These are phyloP conservation scores for Aphis craccivora DNA, from an alignment of 1,140 invertebrate species.

Conservation along the genomic window DNA sequence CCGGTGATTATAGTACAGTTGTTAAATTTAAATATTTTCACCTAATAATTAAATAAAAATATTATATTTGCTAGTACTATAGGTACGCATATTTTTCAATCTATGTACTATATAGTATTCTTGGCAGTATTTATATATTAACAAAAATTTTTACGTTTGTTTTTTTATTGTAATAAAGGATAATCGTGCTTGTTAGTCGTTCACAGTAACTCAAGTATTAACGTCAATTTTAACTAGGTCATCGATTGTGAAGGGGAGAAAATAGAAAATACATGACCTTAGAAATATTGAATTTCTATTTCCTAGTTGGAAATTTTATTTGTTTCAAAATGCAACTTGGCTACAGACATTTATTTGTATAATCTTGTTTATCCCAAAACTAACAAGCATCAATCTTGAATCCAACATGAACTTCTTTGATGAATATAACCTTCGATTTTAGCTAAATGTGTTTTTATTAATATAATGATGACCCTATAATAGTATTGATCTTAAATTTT, in stretches of 20 bases:
- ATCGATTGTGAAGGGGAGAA: conserved; percentile 3
- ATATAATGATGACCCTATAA: background rate
- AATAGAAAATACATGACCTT: background rate
- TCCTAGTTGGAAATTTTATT: background rate
- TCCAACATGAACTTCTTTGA: background rate
- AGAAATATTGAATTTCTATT: conserved; percentile 33
- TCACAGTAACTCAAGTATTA: background rate
- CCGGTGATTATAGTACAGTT: too few species aligned
- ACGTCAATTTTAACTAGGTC: conserved; percentile 1
- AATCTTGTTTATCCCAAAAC: background rate
- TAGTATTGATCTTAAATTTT: background rate
- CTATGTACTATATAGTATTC: background rate
- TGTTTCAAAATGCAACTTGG: background rate
- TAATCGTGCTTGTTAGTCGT: conserved; percentile 13
- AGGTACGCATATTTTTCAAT: background rate
- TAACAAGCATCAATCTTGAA: background rate
- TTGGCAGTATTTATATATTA: background rate
- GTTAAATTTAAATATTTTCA: background rate
- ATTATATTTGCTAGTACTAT: background rate
- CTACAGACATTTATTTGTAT: background rate
- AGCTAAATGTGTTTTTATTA: background rate
- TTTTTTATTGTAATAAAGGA: background rate
- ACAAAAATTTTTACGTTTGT: background rate
- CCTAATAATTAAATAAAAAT: background rate
- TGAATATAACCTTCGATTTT: conserved; percentile 23